Evolutionary conservation across 1,140 invertebrate species (phyloP), one percentile per base, ranked within the genome.

Genomic region (Sipha flava): DNA sequence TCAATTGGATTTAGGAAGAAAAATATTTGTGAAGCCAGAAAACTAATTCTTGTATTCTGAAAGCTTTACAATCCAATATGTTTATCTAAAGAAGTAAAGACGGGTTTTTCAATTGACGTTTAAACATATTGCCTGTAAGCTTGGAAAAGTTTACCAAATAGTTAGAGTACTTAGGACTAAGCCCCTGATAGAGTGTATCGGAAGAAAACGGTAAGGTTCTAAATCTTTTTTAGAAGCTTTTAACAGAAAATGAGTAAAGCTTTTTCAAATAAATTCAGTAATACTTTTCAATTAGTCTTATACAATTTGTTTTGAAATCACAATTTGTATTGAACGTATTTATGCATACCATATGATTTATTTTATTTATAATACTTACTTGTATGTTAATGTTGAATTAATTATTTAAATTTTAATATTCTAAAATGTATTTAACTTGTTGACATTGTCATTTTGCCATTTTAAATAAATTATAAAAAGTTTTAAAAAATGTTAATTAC

Each of bases 101-200:
- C 68, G 45, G 23, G 16, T 73, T 29, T 31, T 31, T 14, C 29
- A 45, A 72, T 73, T 49, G 68, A 73, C 45, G 68, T 73, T 73
- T 73, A 45, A 73, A 73, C 45, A 73, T 73, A 73, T 73, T 73
- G 45, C 68, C 16, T 47, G 26, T 52, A 73, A 73, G 45, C 68
- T 52, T 73, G 49, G 16, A 16, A 47, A 31, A 52, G 68, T 73
- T 49, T 73, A 73, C 45, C 40, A 12, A 31, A 73, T 73, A 52
- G 40, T 73, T 52, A 12, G 29, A 47, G 68, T 73, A 70, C 40
- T 70, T 45, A 23, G 26, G 54, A 29, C 54, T 59, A 64, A 64
- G 37, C 31, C 59, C 9, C 18, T 1, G n/a, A 64, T 37, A 64
- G 59, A 37, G 12, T 21, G 18, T 64, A 37, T 37, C 9, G 31